These are phyloP conservation scores for Vidua chalybeata DNA, from an alignment of 2,113 vertebrate genomes.

Conservation along the genomic window DNA sequence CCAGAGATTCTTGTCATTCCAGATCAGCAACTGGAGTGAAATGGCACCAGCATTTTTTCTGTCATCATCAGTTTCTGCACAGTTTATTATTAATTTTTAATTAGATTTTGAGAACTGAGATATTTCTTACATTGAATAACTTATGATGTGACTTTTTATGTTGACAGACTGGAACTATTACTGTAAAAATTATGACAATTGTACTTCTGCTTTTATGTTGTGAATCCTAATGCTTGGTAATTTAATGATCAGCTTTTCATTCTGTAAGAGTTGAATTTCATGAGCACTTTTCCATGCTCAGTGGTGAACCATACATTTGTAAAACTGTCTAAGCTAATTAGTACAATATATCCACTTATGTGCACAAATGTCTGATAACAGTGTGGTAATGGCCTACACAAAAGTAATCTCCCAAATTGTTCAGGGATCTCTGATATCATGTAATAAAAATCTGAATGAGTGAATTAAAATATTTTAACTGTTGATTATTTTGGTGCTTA, in stretches of 20 bases:
- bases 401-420: not conserved
- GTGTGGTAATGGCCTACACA: not conserved
- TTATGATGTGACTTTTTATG: constrained; percentile 5
- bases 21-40: constrained; percentile 29
- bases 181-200: not conserved
- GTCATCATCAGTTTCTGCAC: constrained; percentile 35
- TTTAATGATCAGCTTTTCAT: constrained; percentile 16
- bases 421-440: not conserved
- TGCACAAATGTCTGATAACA: not conserved
- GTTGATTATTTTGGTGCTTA: not conserved
- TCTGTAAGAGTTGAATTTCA: not conserved
- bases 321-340: constrained; percentile 10
- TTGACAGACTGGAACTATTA: not conserved
- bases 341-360: not conserved
- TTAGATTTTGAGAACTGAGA: constrained; percentile 33
- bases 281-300: not conserved
- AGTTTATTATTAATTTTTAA: constrained; percentile 61
- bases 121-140: constrained; percentile 26
- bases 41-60: not conserved
- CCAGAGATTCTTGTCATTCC: constrained; percentile 56
- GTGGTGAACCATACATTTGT: not conserved
- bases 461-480: not conserved
- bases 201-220: constrained; percentile 26
- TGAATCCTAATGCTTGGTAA: not conserved
- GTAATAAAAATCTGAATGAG: not conserved